Evolutionary conservation across 2,888 invertebrate species (phyloP).

Genomic region (Cephus sareptanus): DNA sequence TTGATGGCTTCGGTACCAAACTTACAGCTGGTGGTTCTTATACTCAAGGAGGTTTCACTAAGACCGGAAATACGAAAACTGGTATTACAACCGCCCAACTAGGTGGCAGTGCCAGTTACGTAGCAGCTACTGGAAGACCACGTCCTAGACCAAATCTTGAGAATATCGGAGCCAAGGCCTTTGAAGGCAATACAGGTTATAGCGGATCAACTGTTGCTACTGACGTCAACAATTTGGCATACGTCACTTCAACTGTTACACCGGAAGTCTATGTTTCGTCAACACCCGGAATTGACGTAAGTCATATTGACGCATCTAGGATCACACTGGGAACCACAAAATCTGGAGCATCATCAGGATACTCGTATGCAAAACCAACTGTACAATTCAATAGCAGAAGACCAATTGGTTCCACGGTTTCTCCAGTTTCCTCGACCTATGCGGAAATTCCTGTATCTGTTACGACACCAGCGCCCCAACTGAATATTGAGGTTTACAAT

Average conservation of each 20-base stretch:
- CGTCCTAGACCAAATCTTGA: slow-evolving; percentile 44
- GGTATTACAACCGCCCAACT: slow-evolving; percentile 56
- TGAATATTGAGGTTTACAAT: slow-evolving; percentile 47
- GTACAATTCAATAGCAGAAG: slow-evolving; percentile 26
- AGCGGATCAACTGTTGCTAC: slow-evolving; percentile 27
- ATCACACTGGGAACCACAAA: slow-evolving; percentile 26
- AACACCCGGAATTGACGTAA: slow-evolving; percentile 21
- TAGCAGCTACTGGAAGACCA: slow-evolving; percentile 41
- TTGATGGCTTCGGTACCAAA: neutral
- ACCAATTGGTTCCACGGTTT: slow-evolving; percentile 16
- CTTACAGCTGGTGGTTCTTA: slow-evolving; percentile 19
- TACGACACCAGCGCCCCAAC: slow-evolving; percentile 45
- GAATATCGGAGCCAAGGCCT: slow-evolving; percentile 56
- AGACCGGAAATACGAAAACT: slow-evolving; percentile 58
- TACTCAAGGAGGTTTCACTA: slow-evolving; percentile 54
- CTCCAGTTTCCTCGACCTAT: slow-evolving; percentile 16
- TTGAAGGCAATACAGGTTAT: slow-evolving; percentile 45
- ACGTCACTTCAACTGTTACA: slow-evolving; percentile 26
- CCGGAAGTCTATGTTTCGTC: slow-evolving; percentile 10
- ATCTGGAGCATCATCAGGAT: slow-evolving; percentile 30
- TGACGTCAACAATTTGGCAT: slow-evolving; percentile 5
- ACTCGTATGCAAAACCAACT: slow-evolving; percentile 36
- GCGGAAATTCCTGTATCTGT: slow-evolving; percentile 24
- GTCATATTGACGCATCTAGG: slow-evolving; percentile 35
- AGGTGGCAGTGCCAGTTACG: slow-evolving; percentile 58